Conservation (phyloP, 2,797 vertebrate genomes). For the Cirrhinus mrigala region DNA sequence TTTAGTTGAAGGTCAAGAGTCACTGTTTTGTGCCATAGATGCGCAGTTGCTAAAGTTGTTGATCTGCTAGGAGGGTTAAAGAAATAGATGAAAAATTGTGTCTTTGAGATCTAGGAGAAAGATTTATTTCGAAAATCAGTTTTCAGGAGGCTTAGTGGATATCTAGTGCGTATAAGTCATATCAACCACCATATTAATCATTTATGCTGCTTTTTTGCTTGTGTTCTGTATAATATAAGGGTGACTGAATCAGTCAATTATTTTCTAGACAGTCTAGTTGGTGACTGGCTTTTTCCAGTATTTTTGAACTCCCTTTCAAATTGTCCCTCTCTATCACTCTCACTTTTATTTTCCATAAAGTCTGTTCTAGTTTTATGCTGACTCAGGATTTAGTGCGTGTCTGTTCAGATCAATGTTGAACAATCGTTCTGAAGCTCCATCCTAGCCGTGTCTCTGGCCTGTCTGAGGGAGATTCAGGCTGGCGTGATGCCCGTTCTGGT, state of each 20-base stretch:
- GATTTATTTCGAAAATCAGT: background rate
- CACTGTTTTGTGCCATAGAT: background rate
- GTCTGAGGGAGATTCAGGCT: constrained; percentile 73
- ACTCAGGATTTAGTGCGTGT: background rate
- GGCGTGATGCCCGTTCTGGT: constrained; percentile 72
- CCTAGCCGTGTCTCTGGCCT: constrained; percentile 55
- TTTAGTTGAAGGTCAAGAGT: constrained; percentile 35
- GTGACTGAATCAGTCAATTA: background rate
- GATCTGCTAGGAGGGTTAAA: background rate
- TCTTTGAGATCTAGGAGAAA: background rate
- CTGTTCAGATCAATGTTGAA: constrained; percentile 13
- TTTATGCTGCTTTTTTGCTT: background rate
- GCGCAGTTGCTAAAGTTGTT: background rate
- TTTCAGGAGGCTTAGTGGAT: too few relatives aligned
- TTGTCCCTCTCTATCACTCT: background rate
- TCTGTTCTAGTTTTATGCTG: background rate
- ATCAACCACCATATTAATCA: background rate
- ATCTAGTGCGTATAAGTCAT: too few relatives aligned
- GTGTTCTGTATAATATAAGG: background rate
- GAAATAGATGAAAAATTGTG: background rate
- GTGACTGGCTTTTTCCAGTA: constrained; percentile 19
- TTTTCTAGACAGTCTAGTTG: background rate
- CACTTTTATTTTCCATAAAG: background rate
- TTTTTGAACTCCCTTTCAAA: constrained; percentile 8
- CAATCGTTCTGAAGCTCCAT: constrained; percentile 26